Evolutionary conservation across 2,888 invertebrate genomes (phyloP).

Genomic region (Sympetrum striolatum): DNA sequence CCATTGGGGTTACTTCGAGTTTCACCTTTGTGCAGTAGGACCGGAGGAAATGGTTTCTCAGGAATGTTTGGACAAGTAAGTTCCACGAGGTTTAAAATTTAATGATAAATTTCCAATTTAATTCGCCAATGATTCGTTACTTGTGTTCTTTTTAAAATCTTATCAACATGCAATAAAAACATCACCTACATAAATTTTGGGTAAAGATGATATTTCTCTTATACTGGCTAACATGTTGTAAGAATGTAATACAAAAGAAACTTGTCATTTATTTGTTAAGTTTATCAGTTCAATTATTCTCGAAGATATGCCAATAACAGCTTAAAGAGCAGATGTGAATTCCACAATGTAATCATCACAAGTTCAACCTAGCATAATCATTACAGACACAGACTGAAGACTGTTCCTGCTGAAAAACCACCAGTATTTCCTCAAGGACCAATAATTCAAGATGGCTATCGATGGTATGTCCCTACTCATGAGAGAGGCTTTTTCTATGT

Average conservation of each 20-base stretch:
- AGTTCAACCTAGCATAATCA: background rate
- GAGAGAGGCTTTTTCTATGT: conserved; percentile 2
- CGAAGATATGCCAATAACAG: no score
- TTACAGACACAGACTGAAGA: background rate
- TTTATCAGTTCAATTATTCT: no score
- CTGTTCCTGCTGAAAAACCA: background rate
- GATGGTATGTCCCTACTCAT: conserved; percentile 1
- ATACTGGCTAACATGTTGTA: no score
- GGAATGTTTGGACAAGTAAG: conserved; percentile 20
- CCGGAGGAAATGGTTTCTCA: background rate
- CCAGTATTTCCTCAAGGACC: background rate
- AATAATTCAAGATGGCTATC: background rate
- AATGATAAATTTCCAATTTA: background rate
- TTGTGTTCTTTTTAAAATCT: background rate
- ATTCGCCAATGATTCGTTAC: no score
- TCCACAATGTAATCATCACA: no score
- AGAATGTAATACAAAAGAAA: no score
- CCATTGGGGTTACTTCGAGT: conserved; percentile 56
- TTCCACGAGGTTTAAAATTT: background rate
- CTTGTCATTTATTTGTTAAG: no score
- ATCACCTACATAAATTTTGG: no score
- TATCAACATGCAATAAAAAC: no score
- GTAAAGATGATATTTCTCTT: no score
- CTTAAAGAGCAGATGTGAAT: no score
- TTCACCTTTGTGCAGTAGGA: conserved; percentile 55